phyloP scores from a whole-genome alignment of 2,888 invertebrate species.

The Papilio gigon region DNA sequence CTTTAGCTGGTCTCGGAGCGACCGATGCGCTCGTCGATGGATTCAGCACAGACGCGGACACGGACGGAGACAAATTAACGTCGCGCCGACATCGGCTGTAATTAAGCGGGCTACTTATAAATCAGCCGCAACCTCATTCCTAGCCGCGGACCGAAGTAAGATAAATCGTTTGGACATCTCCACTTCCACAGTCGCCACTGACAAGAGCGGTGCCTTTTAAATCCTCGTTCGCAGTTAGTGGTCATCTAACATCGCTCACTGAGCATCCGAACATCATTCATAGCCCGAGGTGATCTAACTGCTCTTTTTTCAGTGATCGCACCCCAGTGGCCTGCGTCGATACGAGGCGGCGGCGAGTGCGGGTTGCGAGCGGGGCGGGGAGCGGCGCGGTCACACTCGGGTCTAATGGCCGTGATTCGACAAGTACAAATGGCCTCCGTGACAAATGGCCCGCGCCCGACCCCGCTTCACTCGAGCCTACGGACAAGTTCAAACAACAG shows the following conservation, averaged over 20 bases:
- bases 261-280: slow-evolving; percentile 39
- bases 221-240: slow-evolving; percentile 56
- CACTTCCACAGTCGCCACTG: slow-evolving; percentile 74
- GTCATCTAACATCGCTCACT: slow-evolving; percentile 50
- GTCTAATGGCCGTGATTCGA: slow-evolving; percentile 83
- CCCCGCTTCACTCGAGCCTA: slow-evolving; percentile 67
- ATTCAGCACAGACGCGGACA: slow-evolving; percentile 63
- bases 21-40: slow-evolving; percentile 57
- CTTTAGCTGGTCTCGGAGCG: slow-evolving; percentile 32
- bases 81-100: slow-evolving; percentile 68
- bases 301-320: slow-evolving; percentile 42
- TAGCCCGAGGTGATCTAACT: slow-evolving; percentile 45
- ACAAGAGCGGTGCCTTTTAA: slow-evolving; percentile 68
- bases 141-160: slow-evolving; percentile 80
- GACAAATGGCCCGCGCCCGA: slow-evolving; percentile 81
- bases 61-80: slow-evolving; percentile 68
- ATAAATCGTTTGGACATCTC: slow-evolving; percentile 77
- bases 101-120: slow-evolving; percentile 78
- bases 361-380: slow-evolving; percentile 67
- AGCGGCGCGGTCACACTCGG: slow-evolving; percentile 80
- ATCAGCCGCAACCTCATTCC: slow-evolving; percentile 72
- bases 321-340: slow-evolving; percentile 59
- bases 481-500: slow-evolving; percentile 68
- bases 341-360: slow-evolving; percentile 65
- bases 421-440: slow-evolving; percentile 82